A percentile compares a stretch with the other conserved stretches of the same genome.
These are phyloP conservation scores for Odontothrips loti DNA, from an alignment of 2,888 invertebrate species.

Conservation along the genomic window DNA sequence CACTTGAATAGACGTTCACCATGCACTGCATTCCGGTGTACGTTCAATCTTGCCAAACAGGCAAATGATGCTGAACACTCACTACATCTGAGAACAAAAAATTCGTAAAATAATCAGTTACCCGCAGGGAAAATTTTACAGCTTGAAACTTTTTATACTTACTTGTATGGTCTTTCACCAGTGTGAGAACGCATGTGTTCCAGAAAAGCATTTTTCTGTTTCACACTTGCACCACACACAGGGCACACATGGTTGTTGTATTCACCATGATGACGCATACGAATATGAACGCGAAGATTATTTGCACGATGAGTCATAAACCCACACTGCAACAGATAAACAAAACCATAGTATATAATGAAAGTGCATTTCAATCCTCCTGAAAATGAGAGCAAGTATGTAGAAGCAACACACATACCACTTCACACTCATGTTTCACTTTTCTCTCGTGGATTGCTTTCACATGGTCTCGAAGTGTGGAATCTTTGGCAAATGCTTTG, in stretches of 20 bases:
- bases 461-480: slow-evolving; percentile 36
- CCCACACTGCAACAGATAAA: slow-evolving; percentile 37
- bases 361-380: too few relatives aligned
- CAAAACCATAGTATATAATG: neutral
- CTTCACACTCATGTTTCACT: slow-evolving; percentile 34
- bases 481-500: slow-evolving; percentile 37
- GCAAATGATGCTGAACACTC: slow-evolving; percentile 36
- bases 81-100: slow-evolving; percentile 34
- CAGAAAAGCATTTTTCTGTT: slow-evolving; percentile 38
- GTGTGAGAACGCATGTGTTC: slow-evolving; percentile 28
- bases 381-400: neutral
- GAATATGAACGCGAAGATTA: slow-evolving; percentile 39
- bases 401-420: slow-evolving; percentile 30
- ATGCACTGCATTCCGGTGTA: slow-evolving; percentile 36
- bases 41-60: slow-evolving; percentile 35
- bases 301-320: slow-evolving; percentile 39
- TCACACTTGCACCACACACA: slow-evolving; percentile 39
- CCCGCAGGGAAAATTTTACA: neutral
- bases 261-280: slow-evolving; percentile 37
- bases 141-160: slow-evolving; percentile 24
- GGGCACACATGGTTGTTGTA: slow-evolving; percentile 41
- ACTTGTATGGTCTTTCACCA: slow-evolving; percentile 37
- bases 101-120: neutral
- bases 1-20: slow-evolving; percentile 37
- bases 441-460: slow-evolving; percentile 35